Evolutionary conservation across 1,140 invertebrate species (phyloP).

Genomic region (Lepidostoma basale): DNA sequence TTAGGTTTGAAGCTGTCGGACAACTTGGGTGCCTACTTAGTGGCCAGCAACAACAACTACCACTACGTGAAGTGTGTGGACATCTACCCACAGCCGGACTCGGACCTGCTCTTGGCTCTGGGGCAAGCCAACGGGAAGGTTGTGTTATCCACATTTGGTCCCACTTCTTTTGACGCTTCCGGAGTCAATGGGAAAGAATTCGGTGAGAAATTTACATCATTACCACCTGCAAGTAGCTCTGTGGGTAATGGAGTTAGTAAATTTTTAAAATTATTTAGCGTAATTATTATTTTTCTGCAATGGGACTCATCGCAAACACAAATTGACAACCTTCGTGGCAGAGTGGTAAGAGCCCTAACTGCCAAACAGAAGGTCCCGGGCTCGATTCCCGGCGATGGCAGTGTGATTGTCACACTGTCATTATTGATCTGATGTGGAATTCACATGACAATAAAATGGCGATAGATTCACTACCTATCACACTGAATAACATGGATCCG

Average conservation of each 20-base stretch:
- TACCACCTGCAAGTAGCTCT: too few species aligned
- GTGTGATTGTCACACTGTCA: too few species aligned
- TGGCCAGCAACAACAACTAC: constrained; percentile 70
- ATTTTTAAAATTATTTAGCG: neutral
- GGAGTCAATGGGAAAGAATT: constrained; percentile 78
- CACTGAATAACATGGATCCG: too few species aligned
- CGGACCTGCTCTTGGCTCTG: constrained; percentile 80
- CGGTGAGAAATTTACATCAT: constrained; percentile 61
- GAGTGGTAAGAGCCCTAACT: too few species aligned
- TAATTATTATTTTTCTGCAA: neutral
- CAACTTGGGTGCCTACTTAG: constrained; percentile 67
- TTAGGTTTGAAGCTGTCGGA: constrained; percentile 72
- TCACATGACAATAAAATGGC: too few species aligned
- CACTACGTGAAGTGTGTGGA: constrained; percentile 80
- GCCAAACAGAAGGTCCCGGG: too few species aligned
- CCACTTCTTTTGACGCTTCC: constrained; percentile 69
- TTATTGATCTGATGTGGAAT: too few species aligned
- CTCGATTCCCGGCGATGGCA: too few species aligned
- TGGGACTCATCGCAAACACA: too few species aligned
- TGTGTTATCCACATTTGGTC: constrained; percentile 77
- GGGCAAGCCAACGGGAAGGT: constrained; percentile 88
- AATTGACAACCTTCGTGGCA: too few species aligned
- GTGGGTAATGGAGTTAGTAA: too few species aligned
- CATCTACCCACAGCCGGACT: constrained; percentile 73
- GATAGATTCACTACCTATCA: too few species aligned